Percentiles rank a stretch among this genome's conserved stretches.
phyloP scores from a whole-genome alignment of 2,888 invertebrate genomes.

The Sinelater perroti region DNA sequence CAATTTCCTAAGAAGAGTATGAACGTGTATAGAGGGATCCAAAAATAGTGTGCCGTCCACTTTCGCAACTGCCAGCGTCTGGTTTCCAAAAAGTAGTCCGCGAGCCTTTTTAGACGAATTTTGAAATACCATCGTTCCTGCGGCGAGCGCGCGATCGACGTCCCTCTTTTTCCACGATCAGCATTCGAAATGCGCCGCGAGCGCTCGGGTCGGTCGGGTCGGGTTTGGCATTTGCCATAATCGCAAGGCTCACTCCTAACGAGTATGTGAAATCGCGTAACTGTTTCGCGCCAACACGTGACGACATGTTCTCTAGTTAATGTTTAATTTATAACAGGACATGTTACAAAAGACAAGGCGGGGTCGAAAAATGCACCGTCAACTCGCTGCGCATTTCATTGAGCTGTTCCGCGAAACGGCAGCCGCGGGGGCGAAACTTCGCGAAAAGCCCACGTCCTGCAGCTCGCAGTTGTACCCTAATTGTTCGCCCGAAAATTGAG shows the following conservation, averaged over 20 bases:
- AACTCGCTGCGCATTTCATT: constrained; percentile 14
- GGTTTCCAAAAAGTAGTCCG: too few species aligned
- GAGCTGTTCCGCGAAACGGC: background rate
- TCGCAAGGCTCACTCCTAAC: background rate
- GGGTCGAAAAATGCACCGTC: constrained; percentile 18
- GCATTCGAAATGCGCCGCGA: constrained; percentile 8
- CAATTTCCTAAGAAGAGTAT: too few species aligned
- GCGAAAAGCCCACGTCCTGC: too few species aligned
- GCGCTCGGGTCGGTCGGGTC: constrained; percentile 19
- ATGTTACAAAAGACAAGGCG: constrained; percentile 21
- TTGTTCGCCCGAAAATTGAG: too few species aligned
- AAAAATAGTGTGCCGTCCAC: too few species aligned
- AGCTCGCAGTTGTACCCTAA: too few species aligned
- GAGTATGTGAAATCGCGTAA: constrained; percentile 25
- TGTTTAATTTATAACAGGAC: constrained; percentile 39
- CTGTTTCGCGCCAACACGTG: constrained; percentile 30
- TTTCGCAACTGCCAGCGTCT: too few species aligned
- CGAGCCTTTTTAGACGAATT: too few species aligned
- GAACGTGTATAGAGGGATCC: too few species aligned
- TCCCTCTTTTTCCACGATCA: constrained; percentile 4
- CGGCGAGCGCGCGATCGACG: too few species aligned
- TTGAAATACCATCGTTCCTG: too few species aligned
- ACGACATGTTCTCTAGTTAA: constrained; percentile 31
- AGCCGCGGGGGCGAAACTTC: too few species aligned
- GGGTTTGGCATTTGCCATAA: constrained; percentile 16